phyloP scores from a whole-genome alignment of 1,140 invertebrate genomes.

The Amyelois transitella region DNA sequence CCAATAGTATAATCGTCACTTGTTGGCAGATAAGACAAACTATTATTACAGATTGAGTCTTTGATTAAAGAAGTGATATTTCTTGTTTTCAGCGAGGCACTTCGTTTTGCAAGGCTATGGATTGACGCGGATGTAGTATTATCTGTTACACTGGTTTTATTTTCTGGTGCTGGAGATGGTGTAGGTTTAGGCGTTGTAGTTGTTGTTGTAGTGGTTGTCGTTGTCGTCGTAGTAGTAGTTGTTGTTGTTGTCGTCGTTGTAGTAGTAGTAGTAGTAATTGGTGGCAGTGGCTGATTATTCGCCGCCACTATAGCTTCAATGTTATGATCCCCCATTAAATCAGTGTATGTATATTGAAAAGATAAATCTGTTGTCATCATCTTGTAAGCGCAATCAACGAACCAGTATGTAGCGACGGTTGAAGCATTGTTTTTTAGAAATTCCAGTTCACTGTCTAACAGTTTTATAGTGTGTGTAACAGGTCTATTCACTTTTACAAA shows the following conservation, averaged over 20 bases:
- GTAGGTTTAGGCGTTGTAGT: constrained; percentile 30
- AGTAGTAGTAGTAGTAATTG: constrained; percentile 76
- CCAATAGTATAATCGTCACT: constrained; percentile 82
- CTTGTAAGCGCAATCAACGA: constrained; percentile 83
- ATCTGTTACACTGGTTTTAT: constrained; percentile 9
- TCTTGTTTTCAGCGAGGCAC: constrained; percentile 20
- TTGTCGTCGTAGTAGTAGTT: constrained; percentile 67
- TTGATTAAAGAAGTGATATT: constrained; percentile 28
- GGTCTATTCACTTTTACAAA: constrained; percentile 78
- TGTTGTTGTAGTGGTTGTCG: constrained; percentile 47
- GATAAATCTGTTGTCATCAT: constrained; percentile 77
- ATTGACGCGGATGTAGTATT: constrained; percentile 9
- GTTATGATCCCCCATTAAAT: constrained; percentile 76
- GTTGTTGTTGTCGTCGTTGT: constrained; percentile 75
- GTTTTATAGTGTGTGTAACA: constrained; percentile 75
- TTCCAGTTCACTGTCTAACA: constrained; percentile 76
- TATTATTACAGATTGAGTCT: constrained; percentile 77
- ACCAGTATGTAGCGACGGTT: constrained; percentile 82
- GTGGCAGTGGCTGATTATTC: constrained; percentile 78
- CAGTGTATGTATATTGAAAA: constrained; percentile 78
- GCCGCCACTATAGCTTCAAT: constrained; percentile 82
- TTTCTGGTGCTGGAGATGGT: constrained; percentile 22
- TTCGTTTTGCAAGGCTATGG: constrained; percentile 36
- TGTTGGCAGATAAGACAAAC: constrained; percentile 69
- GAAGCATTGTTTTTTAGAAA: constrained; percentile 78